phyloP scores from a whole-genome alignment of 2,888 invertebrate species.

The Poecilus cupreus region DNA sequence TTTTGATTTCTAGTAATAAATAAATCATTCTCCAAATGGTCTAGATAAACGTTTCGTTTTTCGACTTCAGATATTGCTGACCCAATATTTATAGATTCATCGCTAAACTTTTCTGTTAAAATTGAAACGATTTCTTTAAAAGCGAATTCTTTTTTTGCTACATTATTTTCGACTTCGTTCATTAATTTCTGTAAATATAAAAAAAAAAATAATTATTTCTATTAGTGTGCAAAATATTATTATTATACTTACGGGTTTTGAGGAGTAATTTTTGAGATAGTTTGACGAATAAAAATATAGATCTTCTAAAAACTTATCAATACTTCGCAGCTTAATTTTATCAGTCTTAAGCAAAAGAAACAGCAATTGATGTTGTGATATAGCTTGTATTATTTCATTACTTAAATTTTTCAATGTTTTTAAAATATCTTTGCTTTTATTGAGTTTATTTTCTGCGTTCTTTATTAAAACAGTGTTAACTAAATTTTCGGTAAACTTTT shows the following conservation, averaged over 20 bases:
- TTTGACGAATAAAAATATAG: conserved; percentile 33
- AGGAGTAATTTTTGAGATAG: conserved; percentile 31
- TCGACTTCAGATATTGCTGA: background rate
- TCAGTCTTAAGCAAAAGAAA: conserved; percentile 42
- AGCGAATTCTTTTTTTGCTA: background rate
- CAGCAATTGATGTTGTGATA: conserved; percentile 20
- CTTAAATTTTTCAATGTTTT: conserved; percentile 17
- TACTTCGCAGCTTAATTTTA: conserved; percentile 18
- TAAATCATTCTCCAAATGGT: conserved; percentile 50
- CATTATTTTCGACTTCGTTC: conserved; percentile 17
- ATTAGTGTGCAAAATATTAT: background rate
- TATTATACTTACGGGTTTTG: conserved; percentile 24
- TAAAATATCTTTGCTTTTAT: conserved; percentile 37
- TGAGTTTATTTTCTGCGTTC: conserved; percentile 46
- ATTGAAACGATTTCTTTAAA: conserved; percentile 39
- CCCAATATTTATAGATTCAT: background rate
- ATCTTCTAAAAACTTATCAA: conserved; percentile 49
- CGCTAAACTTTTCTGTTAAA: conserved; percentile 28
- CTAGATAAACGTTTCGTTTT: conserved; percentile 34
- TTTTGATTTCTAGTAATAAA: conserved; percentile 32
- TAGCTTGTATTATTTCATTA: conserved; percentile 18
- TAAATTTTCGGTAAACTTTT: conserved; percentile 37
- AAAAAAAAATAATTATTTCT: background rate
- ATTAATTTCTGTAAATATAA: conserved; percentile 34
- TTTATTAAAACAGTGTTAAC: conserved; percentile 36